Evolutionary conservation across 37 sponge, comb jelly and placozoan species (phyloP), one percentile per base, ranked within the genome.

Genomic region (Diacarnus erythraeanus): DNA sequence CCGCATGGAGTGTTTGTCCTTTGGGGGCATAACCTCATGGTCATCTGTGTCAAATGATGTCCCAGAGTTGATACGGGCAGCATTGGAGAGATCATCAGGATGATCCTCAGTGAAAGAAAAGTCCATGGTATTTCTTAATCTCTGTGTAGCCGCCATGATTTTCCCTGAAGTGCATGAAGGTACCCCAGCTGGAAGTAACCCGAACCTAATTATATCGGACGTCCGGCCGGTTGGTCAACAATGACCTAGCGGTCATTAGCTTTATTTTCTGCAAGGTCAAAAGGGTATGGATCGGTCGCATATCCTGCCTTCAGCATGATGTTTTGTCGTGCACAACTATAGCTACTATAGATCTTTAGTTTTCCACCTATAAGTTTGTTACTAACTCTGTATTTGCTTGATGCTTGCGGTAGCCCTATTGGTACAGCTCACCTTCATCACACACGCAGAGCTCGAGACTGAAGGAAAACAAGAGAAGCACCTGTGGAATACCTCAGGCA

Each of bases 391-490:
- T 30, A 2, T 65, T 65, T 30, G 31, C 66, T 65, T 25, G 66
- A 65, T 65, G 66, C 66, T 31, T 42, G 42, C 71, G n/a, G 71
- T 43, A 42, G 71, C 71, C 38, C 42, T 71, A 22, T 71, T 40
- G 12, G 66, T 65, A 3, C 33, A 65, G 31, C 35, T 65, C 35
- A 65, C 66, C 34, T 30, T 65, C 35, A 34, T 65, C 31, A 30
- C 33, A 34, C 33, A 34, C 34, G 35, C 66, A 30, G 66, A 65
- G 66, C 34, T 35, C 17, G 33, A 65, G 34, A 65, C 30, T 17
- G 17, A 31, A 6, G 66, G 35, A 30, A 17, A 65, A 15, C 31
- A 8, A 17, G 12, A 5, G 34, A 20, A 31, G 34, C 17, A 18
- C 30, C 1, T 20, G 27, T 6, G 25, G 26, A 54, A n/a, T 21